These are phyloP conservation scores for Brachionus paranguensis DNA, from an alignment of 1,140 invertebrate species.

Conservation along the genomic window DNA sequence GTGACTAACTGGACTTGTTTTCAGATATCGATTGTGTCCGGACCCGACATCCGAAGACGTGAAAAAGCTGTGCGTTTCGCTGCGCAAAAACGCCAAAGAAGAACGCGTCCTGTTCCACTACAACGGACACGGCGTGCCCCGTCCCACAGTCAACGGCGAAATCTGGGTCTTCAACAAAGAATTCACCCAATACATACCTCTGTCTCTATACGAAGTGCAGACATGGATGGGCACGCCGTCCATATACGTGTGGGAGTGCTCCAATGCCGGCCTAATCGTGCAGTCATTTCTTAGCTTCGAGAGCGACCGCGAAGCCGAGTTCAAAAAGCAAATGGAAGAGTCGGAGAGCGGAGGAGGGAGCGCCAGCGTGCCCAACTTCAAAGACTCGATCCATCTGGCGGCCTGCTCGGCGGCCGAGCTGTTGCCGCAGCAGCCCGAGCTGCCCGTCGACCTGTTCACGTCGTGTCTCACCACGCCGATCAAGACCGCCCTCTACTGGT, in stretches of 20 bases:
- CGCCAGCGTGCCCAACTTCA: conserved; percentile 45
- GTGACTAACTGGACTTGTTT: too few species aligned
- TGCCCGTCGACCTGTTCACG: conserved; percentile 98
- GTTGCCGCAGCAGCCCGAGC: conserved; percentile 90
- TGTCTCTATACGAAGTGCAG: conserved; percentile 95
- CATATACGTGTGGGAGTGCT: conserved; percentile 96
- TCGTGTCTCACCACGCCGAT: conserved; percentile 95
- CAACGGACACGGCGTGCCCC: conserved; percentile 97
- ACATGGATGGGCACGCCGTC: conserved; percentile 98
- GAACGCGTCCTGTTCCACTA: conserved; percentile 98
- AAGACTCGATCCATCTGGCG: conserved; percentile 89
- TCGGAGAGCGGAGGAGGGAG: background rate
- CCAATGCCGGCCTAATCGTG: conserved; percentile 8
- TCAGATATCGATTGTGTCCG: conserved; percentile 81
- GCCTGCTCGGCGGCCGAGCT: conserved; percentile 84
- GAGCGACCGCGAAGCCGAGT: background rate
- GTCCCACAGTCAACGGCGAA: conserved; percentile 94
- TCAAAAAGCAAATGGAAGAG: background rate
- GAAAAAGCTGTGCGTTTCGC: conserved; percentile 86
- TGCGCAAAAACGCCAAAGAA: conserved; percentile 94
- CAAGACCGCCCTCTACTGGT: conserved; percentile 67
- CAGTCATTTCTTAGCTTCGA: background rate
- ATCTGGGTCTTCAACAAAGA: conserved; percentile 99
- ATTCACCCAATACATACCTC: conserved; percentile 96
- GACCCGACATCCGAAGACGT: conserved; percentile 97